Evolutionary conservation across 2,888 invertebrate species (phyloP), one percentile per base, ranked within the genome.

Genomic region (Nemotelus nigrinus): DNA sequence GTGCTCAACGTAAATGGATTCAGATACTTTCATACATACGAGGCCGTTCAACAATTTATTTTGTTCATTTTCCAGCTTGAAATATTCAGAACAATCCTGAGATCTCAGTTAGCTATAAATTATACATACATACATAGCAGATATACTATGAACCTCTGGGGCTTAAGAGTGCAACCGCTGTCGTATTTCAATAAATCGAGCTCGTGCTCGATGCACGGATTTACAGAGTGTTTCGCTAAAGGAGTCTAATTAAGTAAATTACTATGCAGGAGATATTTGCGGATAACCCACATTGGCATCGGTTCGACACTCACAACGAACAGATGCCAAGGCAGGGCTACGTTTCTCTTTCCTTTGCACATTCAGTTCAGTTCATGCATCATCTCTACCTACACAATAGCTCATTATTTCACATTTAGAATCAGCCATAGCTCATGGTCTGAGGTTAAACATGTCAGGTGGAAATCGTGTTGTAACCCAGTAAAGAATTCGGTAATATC

Each of bases 241-340:
- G 68, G 25, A 48, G 68, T 8, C 70, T 70, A 70, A 70, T 70
- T 70, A 70, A 70, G 43, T 70, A 53, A 53, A 70, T 70, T 55
- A 55, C 70, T 70, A 70, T 70, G 70, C 70, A 53, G 41, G 70
- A 50, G 10, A 68, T 39, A 70, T 41, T 55, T 43, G 41, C 53
- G 43, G 70, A 43, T 53, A 70, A 53, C 70, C 53, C 50, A 50
- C 70, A 41, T 53, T 41, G 41, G 8, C 63, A 63, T 41, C 5
- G 65, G 4, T 5, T 43, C 45, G 10, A 44, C 3, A 10, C 2
- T n/a, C 7, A 45, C 47, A 63, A 5, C 39, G 41, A 63, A 5
- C 8, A 41, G 63, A 39, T 63, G 7, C 25, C 7, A 58, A 58
- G 58, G 63, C 63, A 5, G 5, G 5, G 25, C 57, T 10, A 10